phyloP scores from a whole-genome alignment of 2,888 invertebrate species.

The Xylota segnis region DNA sequence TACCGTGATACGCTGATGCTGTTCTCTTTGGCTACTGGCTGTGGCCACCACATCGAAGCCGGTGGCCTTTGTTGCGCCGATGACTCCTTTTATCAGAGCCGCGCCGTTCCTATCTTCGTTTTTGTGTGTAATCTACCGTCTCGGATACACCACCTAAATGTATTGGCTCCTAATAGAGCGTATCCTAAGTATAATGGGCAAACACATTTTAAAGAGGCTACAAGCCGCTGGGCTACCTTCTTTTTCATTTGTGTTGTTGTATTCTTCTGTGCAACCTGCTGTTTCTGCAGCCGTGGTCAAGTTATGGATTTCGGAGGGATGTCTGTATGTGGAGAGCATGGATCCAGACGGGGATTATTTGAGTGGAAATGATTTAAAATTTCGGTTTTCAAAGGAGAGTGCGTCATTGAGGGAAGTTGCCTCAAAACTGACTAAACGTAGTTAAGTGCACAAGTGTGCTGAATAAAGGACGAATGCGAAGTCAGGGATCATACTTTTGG shows the following conservation, averaged over 20 bases:
- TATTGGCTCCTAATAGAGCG: constrained; percentile 76
- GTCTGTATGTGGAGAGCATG: constrained; percentile 36
- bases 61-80: constrained; percentile 70
- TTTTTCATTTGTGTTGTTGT: background rate
- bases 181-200: constrained; percentile 75
- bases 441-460: no score
- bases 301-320: background rate
- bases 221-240: constrained; percentile 52
- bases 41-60: constrained; percentile 58
- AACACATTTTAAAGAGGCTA: constrained; percentile 67
- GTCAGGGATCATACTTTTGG: no score
- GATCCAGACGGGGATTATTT: constrained; percentile 32
- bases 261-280: constrained; percentile 40
- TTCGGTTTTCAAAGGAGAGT: background rate
- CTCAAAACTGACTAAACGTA: no score
- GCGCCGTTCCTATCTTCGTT: constrained; percentile 57
- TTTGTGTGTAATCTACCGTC: constrained; percentile 66
- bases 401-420: background rate
- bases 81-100: constrained; percentile 73
- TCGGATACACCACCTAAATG: constrained; percentile 73
- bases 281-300: background rate
- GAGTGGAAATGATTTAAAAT: constrained; percentile 59
- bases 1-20: constrained; percentile 83
- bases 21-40: constrained; percentile 62
- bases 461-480: no score